Percentiles rank a stretch among this genome's conserved stretches.
These are phyloP conservation scores for Eclectus roratus DNA, from an alignment of 2,113 vertebrate genomes.

Conservation along the genomic window DNA sequence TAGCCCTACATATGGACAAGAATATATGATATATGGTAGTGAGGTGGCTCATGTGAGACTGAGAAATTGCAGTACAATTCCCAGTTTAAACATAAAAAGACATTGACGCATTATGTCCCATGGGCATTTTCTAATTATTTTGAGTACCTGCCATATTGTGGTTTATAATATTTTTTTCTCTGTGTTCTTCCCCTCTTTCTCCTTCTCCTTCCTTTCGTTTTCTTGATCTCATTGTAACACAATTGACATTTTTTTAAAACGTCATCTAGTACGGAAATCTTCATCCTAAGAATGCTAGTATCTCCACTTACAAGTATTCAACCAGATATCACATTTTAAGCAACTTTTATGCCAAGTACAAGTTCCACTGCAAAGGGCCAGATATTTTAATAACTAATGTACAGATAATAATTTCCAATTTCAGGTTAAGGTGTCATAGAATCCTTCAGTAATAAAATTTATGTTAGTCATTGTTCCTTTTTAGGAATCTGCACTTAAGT, in stretches of 20 bases:
- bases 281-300: not conserved
- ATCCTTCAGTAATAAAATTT: not conserved
- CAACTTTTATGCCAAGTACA: not conserved
- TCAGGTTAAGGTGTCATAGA: not conserved
- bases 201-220: not conserved
- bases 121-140: not conserved
- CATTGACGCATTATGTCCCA: not conserved
- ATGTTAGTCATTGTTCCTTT: not conserved
- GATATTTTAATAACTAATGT: not conserved
- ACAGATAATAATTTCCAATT: not conserved
- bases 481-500: not conserved
- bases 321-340: not conserved
- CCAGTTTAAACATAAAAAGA: conserved; percentile 20
- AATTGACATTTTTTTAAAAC: not conserved
- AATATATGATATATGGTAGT: not conserved
- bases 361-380: not conserved
- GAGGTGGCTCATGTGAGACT: not conserved
- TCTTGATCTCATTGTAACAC: not conserved
- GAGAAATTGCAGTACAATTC: not conserved
- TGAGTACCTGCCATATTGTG: not conserved
- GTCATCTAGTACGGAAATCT: not conserved
- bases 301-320: not conserved
- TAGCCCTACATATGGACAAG: not conserved
- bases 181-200: not conserved
- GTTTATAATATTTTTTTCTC: not conserved